Percentiles rank a stretch among this genome's conserved stretches.
Evolutionary conservation across 1,140 invertebrate species (phyloP).

Genomic region (Drosophila quadrilineata): DNA sequence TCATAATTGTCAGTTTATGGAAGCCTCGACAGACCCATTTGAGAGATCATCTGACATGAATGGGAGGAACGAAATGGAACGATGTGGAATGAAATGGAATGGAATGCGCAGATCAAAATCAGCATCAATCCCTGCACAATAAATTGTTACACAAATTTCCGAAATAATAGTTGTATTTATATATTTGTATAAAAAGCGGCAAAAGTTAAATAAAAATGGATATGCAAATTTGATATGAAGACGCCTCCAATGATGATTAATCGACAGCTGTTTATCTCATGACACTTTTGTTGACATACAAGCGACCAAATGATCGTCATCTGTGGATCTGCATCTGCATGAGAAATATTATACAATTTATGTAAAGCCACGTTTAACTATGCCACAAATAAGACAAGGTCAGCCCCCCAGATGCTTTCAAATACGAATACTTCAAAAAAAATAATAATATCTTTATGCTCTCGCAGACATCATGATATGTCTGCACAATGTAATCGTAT

Average conservation of each 20-base stretch:
- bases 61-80: too few species aligned
- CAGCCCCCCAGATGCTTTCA: constrained; percentile 33
- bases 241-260: constrained; percentile 55
- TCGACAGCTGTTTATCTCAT: constrained; percentile 46
- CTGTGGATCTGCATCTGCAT: too few species aligned
- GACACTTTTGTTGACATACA: constrained; percentile 63
- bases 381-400: constrained; percentile 56
- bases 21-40: constrained; percentile 44
- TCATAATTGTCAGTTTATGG: constrained; percentile 64
- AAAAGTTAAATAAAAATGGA: constrained; percentile 37
- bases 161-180: constrained; percentile 13
- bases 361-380: constrained; percentile 57
- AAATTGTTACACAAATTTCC: constrained; percentile 73
- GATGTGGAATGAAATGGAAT: constrained; percentile 51
- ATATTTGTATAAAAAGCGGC: constrained; percentile 1
- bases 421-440: neutral
- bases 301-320: constrained; percentile 5
- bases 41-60: constrained; percentile 38
- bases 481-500: neutral
- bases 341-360: constrained; percentile 39
- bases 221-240: constrained; percentile 24
- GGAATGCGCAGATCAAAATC: constrained; percentile 40
- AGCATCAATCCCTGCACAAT: constrained; percentile 19
- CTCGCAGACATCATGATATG: neutral
- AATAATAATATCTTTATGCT: neutral